Conservation (phyloP, 2,888 invertebrate genomes). For the Meiosimyza platycephala region DNA sequence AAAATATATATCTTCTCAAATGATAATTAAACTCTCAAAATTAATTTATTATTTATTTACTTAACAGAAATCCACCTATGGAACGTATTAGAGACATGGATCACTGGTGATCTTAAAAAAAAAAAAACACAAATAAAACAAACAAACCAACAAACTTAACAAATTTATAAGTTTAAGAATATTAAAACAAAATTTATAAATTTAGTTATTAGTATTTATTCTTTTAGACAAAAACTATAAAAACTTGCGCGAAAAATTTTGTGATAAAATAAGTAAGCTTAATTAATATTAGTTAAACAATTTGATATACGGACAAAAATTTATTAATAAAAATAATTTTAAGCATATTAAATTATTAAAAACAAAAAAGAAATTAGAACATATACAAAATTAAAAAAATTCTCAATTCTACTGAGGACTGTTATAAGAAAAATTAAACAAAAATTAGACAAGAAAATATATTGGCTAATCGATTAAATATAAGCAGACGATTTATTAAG, state of each 20-base stretch:
- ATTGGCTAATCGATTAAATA: neutral
- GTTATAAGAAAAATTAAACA: neutral
- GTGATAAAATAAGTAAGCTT: conserved; percentile 22
- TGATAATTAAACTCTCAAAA: neutral
- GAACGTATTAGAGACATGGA: conserved; percentile 65
- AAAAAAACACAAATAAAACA: conserved; percentile 8
- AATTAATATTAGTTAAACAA: conserved; percentile 30
- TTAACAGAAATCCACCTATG: conserved; percentile 64
- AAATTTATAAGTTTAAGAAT: conserved; percentile 20
- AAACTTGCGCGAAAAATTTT: conserved; percentile 5
- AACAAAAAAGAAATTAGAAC: neutral
- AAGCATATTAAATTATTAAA: conserved; percentile 17
- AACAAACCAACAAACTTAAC: conserved; percentile 26
- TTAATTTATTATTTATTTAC: conserved; percentile 9
- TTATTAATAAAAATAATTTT: neutral
- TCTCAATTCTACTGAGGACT: neutral
- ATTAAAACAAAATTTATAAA: neutral
- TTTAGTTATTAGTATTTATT: no score
- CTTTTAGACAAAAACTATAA: neutral
- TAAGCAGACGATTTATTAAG: conserved; percentile 12
- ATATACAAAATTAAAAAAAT: neutral
- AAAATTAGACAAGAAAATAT: neutral
- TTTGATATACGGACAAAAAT: neutral
- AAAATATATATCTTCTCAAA: no score
- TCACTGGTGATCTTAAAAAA: conserved; percentile 60